Base-by-base conservation (phyloP, 1,140 invertebrate species). In the Zaprionus nigranus region DNA sequence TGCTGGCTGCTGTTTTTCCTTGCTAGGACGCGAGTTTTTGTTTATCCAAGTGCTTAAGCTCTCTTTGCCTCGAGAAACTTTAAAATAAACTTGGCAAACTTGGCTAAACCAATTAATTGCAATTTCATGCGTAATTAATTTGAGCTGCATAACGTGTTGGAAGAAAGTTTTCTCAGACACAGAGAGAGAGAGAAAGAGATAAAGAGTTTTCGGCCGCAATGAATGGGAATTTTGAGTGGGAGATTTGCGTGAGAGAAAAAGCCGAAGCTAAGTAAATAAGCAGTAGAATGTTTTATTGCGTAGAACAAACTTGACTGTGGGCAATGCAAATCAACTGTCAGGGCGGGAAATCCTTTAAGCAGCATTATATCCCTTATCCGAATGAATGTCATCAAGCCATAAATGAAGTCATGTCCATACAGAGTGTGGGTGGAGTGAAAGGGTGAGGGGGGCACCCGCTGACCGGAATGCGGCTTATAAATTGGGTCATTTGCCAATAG, bases 91-190 rank as follows among this genome's bases (percentile, higher is more conserved):
- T 51, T 51, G 9, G 67, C 26, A 63, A 84, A 84, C 65, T 85
- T 84, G 69, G 77, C 53, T 88, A 84, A 87, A 81, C 84, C 84
- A 87, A 87, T 87, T 87, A 87, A 88, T 88, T 88, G 78, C 85
- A 87, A 87, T 88, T 87, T 87, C 78, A 87, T 84, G 84, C 84
- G 81, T 88, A 87, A 87, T 87, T 87, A 87, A 87, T 87, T 87
- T 87, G 66, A 87, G 84, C 85, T 79, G 78, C 81, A 87, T 87
- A 90, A 90, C 75, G 85, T 90, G 84, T 83, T 81, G 20, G 56
- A 51, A 70, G 82, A 36, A 56, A 17, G 59, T 69, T 69, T 72
- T 24, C 43, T 54, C 57, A 66, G 66, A 62, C 38, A 43, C 6
- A 43, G 15, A 43, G 15, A 43, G 15, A 17, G n/a, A 43, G n/a